These are phyloP conservation scores for Ceyx melanurus DNA, from an alignment of 2,113 vertebrate genomes.

Conservation along the genomic window DNA sequence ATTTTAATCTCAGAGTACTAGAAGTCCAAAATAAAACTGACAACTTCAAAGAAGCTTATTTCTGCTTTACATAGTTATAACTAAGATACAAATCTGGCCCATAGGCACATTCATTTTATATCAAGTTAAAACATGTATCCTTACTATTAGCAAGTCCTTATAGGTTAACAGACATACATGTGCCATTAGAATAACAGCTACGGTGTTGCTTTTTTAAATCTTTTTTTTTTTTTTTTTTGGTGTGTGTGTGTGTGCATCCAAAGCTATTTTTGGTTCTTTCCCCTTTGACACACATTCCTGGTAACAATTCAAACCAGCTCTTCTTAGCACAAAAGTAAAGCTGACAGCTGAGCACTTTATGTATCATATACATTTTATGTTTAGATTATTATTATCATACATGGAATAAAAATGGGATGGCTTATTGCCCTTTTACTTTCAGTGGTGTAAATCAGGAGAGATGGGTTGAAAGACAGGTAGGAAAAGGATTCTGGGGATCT, in stretches of 20 bases:
- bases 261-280: slow-evolving; percentile 49
- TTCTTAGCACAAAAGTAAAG: neutral
- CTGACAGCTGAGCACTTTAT: neutral
- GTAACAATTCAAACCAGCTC: slow-evolving; percentile 9
- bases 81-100: slow-evolving; percentile 47
- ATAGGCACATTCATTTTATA: slow-evolving; percentile 30
- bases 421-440: neutral
- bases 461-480: neutral
- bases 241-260: neutral
- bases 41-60: slow-evolving; percentile 45
- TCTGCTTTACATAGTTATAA: slow-evolving; percentile 51
- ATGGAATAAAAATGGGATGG: neutral
- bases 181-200: slow-evolving; percentile 7
- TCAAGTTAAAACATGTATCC: slow-evolving; percentile 37
- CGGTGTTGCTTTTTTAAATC: neutral
- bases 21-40: slow-evolving; percentile 11
- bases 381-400: neutral
- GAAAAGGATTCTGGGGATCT: neutral
- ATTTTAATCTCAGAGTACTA: slow-evolving; percentile 43
- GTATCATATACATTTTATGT: neutral
- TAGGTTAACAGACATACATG: neutral
- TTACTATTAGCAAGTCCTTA: neutral
- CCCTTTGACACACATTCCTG: slow-evolving; percentile 64
- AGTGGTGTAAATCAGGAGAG: neutral
- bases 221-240: neutral